A percentile compares a stretch with the other conserved stretches of the same genome.
Conservation (phyloP, 2,888 invertebrate genomes). For the Matsumyia berberina region DNA sequence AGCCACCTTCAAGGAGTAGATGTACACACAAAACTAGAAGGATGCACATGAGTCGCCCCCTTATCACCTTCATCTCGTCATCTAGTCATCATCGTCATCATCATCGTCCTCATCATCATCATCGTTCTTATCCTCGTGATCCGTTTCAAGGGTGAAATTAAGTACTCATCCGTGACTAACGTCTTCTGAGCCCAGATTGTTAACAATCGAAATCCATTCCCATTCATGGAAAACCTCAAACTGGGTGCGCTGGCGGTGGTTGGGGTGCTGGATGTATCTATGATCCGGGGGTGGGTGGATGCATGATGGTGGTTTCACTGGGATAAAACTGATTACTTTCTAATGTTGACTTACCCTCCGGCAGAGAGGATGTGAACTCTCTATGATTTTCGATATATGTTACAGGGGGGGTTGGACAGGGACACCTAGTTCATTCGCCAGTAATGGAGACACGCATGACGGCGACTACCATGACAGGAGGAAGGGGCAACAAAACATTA, state of each 20-base stretch:
- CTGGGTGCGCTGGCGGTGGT: slow-evolving; percentile 38
- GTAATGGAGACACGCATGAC: slow-evolving; percentile 55
- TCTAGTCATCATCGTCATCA: slow-evolving; percentile 43
- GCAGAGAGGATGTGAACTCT: slow-evolving; percentile 60
- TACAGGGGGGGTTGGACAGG: neutral
- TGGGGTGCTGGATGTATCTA: neutral
- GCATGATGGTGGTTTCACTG: slow-evolving; percentile 62
- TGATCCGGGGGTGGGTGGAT: slow-evolving; percentile 19
- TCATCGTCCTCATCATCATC: slow-evolving; percentile 64
- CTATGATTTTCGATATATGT: slow-evolving; percentile 28
- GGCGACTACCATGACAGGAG: neutral
- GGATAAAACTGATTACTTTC: slow-evolving; percentile 78
- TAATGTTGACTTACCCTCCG: slow-evolving; percentile 77
- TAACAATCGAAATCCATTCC: slow-evolving; percentile 76
- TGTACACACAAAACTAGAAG: no score
- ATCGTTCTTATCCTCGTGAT: slow-evolving; percentile 65
- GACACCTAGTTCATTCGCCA: slow-evolving; percentile 46
- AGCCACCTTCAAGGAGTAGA: no score
- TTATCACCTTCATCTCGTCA: slow-evolving; percentile 19
- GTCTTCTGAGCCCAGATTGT: slow-evolving; percentile 77
- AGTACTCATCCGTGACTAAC: slow-evolving; percentile 83
- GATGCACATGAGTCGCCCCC: no score
- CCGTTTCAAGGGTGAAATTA: slow-evolving; percentile 81
- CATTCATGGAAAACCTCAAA: slow-evolving; percentile 72
- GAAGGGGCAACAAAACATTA: slow-evolving; percentile 45